Base-by-base conservation (phyloP, 2,113 vertebrate genomes). In the Myanophis thanlyinensis region DNA sequence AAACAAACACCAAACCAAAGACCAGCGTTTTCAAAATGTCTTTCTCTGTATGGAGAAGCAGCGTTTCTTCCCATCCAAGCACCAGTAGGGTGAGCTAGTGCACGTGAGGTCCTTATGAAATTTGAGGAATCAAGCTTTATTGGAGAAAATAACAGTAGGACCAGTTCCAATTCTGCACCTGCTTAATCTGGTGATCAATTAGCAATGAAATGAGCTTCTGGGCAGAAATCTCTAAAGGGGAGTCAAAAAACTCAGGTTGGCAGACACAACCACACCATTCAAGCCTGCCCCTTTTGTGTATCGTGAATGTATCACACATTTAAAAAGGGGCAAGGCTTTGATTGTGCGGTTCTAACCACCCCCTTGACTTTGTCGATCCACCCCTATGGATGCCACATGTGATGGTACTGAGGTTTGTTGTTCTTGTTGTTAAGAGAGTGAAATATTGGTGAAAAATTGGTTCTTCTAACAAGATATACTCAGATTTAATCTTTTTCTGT, bases 401-500 rank as follows among this genome's bases (percentile, higher is more conserved):
- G 5, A 59, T 18, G 5, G 89, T 8, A n/a, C 89, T n/a, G 56
- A 12, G 23, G 27, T 56, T 59, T 56, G 3, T 52, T 53, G 54
- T 3, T 53, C 5, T 53, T 56, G 6, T 25, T 46, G 47, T 40
- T 44, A 62, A 49, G 56, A 54, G 10, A 20, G 23, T 23, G 18
- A 59, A 30, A n/a, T n/a, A n/a, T 67, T 67, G 5, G 12, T 67
- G 12, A 67, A 67, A 67, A 67, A n/a, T 12, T 15, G 30, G 62
- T 22, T 47, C 49, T 2, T 62, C 25, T 94, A 49, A 94, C 13
- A 93, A 85, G 49, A 91, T 88, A 89, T 53, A 52, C 54, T 92
- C 12, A 62, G 73, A 20, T 2, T 87, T 94, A 84, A 62, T 62
- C 30, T 67, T 67, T 67, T 15, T 67, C 30, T 67, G 4, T 67